Evolutionary conservation across 2,113 vertebrate genomes (phyloP), one percentile per base, ranked within the genome.

Genomic region (Chionis minor): DNA sequence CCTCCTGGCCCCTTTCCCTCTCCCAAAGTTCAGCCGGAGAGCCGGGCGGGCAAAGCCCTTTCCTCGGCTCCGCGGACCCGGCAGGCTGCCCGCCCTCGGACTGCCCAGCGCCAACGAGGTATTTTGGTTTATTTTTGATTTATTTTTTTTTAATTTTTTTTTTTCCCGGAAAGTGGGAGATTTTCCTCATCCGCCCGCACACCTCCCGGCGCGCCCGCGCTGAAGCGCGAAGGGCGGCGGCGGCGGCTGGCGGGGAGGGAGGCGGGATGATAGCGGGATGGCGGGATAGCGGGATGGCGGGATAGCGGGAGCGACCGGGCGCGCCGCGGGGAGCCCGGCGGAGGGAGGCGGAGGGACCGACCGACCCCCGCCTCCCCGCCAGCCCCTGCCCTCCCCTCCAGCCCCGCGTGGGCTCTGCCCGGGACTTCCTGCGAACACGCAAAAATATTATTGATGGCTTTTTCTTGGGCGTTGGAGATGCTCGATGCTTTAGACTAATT

Each of bases 401-500:
- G 21, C 58, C 81, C 38, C 63, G 88, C 81, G 4, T 80, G 94
- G 86, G 80, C 63, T 65, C 92, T 72, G 83, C 61, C 71, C 27
- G 71, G 79, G 10, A 54, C 38, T 16, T 16, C 35, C 79, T 35
- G 77, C 59, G 92, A 97, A 93, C 35, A 24, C 59, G 49, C 79
- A 30, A 47, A 69, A 91, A 95, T 92, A 56, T 86, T 90, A 93
- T 95, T 47, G 93, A 92, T 94, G 82, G 87, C 33, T 97, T 95
- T 97, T 97, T 97, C 97, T 96, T 73, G 90, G 93, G 95, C 96
- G 89, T 97, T 97, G 93, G 96, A 98, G 97, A 93, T 97, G 96
- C 94, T 98, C 94, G 95, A 88, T 97, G 98, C 96, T 98, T 98
- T 98, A 97, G 97, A 98, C 97, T 98, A 98, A 98, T 99, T 98